These are phyloP conservation scores for Eleginops maclovinus DNA, from an alignment of 2,113 vertebrate species.

Conservation along the genomic window DNA sequence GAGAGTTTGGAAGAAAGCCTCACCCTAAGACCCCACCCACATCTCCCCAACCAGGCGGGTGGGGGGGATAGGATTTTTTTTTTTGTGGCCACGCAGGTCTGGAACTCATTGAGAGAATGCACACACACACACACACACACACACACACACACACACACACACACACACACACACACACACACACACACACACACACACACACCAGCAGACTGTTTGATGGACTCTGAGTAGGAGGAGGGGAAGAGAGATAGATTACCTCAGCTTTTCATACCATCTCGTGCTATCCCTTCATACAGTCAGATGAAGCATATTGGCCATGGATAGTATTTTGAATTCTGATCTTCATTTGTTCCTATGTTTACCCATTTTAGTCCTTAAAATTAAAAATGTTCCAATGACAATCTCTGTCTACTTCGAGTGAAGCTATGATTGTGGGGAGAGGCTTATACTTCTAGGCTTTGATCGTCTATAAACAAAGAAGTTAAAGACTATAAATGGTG, in stretches of 20 bases:
- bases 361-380: not conserved
- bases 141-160: slow-evolving; percentile 15
- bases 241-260: slow-evolving; percentile 14
- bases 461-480: no score
- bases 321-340: not conserved
- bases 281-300: not conserved
- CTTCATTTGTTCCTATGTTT: slow-evolving; percentile 15
- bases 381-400: not conserved
- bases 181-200: not conserved
- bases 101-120: slow-evolving; percentile 75
- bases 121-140: slow-evolving; percentile 12
- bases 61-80: slow-evolving; percentile 35
- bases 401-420: not conserved
- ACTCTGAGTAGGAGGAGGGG: slow-evolving; percentile 28
- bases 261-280: slow-evolving; percentile 5
- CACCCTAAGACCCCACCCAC: slow-evolving; percentile 52
- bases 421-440: not conserved
- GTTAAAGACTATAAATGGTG: not conserved
- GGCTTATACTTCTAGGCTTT: not conserved
- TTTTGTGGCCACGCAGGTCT: slow-evolving; percentile 60
- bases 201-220: slow-evolving; percentile 42
- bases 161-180: slow-evolving; percentile 27
- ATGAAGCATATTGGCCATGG: not conserved
- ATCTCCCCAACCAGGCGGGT: slow-evolving; percentile 46
- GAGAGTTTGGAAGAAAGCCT: slow-evolving; percentile 43